A percentile compares a stretch with the other conserved stretches of the same genome.
Evolutionary conservation across 2,113 vertebrate genomes (phyloP).

Genomic region (Cromileptes altivelis): DNA sequence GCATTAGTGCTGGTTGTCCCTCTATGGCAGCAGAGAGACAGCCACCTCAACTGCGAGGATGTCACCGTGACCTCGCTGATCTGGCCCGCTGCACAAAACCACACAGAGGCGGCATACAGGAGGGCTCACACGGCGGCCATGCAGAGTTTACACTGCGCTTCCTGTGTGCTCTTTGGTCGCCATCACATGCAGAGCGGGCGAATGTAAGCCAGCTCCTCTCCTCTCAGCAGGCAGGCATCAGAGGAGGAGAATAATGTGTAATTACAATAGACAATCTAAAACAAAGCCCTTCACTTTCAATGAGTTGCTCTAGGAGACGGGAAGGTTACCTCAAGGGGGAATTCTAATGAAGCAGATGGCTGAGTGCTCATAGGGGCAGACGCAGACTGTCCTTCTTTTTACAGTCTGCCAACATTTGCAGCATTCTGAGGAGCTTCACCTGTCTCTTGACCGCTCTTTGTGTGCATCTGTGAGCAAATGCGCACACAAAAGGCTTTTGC

Average conservation of each 20-base stretch:
- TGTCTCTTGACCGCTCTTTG: constrained; percentile 67
- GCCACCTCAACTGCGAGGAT: constrained; percentile 55
- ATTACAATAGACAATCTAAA: constrained; percentile 86
- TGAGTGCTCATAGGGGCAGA: constrained; percentile 80
- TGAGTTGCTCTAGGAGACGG: constrained; percentile 76
- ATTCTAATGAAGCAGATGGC: constrained; percentile 88
- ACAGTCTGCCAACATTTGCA: constrained; percentile 77
- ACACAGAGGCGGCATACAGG: constrained; percentile 23
- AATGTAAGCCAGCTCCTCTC: constrained; percentile 45
- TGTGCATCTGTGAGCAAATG: constrained; percentile 39
- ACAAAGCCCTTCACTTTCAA: constrained; percentile 85
- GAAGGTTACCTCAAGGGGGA: constrained; percentile 88
- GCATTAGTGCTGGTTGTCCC: constrained; percentile 66
- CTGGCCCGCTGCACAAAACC: constrained; percentile 38
- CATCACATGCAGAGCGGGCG: constrained; percentile 25
- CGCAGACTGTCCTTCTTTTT: constrained; percentile 78
- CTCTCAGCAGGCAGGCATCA: constrained; percentile 65
- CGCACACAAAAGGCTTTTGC: constrained; percentile 12
- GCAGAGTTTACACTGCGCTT: background rate
- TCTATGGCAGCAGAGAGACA: constrained; percentile 55
- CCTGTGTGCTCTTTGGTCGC: background rate
- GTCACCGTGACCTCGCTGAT: constrained; percentile 63
- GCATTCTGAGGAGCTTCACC: constrained; percentile 75
- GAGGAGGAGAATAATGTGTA: constrained; percentile 78
- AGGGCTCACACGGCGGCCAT: constrained; percentile 41